These are phyloP conservation scores for Epinotia ramella DNA, from an alignment of 2,888 invertebrate species.

Conservation along the genomic window DNA sequence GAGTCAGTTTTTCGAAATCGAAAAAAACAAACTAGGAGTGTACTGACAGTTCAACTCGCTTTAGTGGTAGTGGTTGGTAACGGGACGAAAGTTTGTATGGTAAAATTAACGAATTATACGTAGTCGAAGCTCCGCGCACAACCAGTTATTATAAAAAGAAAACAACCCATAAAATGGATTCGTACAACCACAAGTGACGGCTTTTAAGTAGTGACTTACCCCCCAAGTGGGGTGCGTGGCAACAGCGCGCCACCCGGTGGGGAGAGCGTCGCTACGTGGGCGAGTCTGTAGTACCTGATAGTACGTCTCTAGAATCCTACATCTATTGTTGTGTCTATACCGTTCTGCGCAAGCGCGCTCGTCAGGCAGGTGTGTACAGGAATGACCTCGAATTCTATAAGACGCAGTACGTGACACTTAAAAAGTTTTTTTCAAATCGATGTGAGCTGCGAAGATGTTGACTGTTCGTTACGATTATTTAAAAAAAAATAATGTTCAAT, in stretches of 20 bases:
- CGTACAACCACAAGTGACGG: constrained; percentile 13
- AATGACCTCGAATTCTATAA: constrained; percentile 72
- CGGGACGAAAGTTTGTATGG: no score
- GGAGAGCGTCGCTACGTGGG: constrained; percentile 70
- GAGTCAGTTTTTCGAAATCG: no score
- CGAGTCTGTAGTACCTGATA: constrained; percentile 85
- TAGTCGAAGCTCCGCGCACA: neutral
- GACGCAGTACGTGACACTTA: constrained; percentile 33
- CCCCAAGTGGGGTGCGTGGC: constrained; percentile 64
- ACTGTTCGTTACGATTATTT: neutral
- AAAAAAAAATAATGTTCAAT: neutral
- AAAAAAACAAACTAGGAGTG: no score
- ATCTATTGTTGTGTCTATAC: constrained; percentile 81
- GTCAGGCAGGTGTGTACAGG: constrained; percentile 57
- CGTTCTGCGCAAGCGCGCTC: constrained; percentile 74
- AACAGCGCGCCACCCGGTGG: constrained; percentile 60
- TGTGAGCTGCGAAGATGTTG: neutral
- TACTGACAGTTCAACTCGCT: no score
- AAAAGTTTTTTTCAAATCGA: constrained; percentile 38
- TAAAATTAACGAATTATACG: no score
- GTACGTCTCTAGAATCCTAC: constrained; percentile 73
- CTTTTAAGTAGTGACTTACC: constrained; percentile 32
- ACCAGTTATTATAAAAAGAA: neutral
- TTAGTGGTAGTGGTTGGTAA: no score
- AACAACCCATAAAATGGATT: constrained; percentile 6